Evolutionary conservation across 2,888 invertebrate genomes (phyloP), one percentile per base, ranked within the genome.

Genomic region (Calliopum simillimum): DNA sequence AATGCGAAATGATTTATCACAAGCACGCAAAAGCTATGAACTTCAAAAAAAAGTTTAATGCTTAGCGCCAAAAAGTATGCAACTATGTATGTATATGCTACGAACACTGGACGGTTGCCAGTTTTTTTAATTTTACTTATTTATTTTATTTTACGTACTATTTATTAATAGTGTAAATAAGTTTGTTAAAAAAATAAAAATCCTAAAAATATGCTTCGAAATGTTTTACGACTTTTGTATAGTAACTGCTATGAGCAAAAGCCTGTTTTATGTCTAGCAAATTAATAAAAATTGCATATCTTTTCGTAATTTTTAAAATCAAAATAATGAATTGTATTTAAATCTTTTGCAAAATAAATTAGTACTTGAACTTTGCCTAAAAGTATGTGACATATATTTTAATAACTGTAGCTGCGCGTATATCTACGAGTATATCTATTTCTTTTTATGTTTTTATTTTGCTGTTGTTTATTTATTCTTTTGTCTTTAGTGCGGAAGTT

Each of bases 61-160:
- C 41, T 46, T 47, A 46, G 49, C 51, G 65, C 59, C 64, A 65
- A 69, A 70, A 70, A 65, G 51, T 65, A 64, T 65, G 44, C 55
- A 49, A 53, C 41, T 63, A 44, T 53, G 19, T 59, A 41, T 43
- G 63, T 53, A 25, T 59, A 41, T 43, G 63, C 53, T 58, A 67
- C 58, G 71, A 80, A 80, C 78, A 81, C 81, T 81, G 81, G 80
- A 81, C 80, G 80, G 80, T 78, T 74, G 80, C 80, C 81, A 81
- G 81, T 80, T 77, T 1, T 33, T 59, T 21, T 33, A 33, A 33
- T 49, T 33, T 47, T 44, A 64, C 21, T n/a, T 49, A 51, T 33
- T n/a, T 49, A 51, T 33, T 49, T 25, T 19, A 56, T 13, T 21
- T n/a, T 11, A 63, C 49, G 8, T 23, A 21, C 23, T 25, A 41